These are phyloP conservation scores for Ceratothoa steindachneri DNA, from an alignment of 2,888 invertebrate genomes.

Conservation along the genomic window DNA sequence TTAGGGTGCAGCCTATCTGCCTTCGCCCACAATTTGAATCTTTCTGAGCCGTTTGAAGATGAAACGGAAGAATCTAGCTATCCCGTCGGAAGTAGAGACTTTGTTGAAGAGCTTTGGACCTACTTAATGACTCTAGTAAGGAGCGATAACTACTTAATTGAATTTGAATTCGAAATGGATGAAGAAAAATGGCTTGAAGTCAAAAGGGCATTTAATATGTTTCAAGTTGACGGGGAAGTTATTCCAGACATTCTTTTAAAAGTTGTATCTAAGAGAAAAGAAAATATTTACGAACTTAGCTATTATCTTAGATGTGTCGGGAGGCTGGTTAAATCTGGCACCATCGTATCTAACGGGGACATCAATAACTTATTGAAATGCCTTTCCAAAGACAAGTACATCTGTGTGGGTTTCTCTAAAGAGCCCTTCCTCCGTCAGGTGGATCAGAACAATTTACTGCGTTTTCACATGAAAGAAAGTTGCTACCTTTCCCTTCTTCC, in stretches of 20 bases:
- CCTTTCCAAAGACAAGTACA: neutral
- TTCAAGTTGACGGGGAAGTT: constrained; percentile 39
- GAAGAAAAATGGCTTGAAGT: constrained; percentile 42
- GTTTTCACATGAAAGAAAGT: neutral
- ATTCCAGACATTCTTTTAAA: constrained; percentile 34
- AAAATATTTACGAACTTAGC: constrained; percentile 19
- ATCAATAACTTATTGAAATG: constrained; percentile 25
- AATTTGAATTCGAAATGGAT: constrained; percentile 36
- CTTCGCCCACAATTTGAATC: constrained; percentile 10
- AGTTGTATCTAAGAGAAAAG: constrained; percentile 32
- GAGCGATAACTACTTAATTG: constrained; percentile 24
- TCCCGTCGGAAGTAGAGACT: constrained; percentile 18
- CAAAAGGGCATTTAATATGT: constrained; percentile 37
- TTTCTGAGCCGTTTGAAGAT: neutral
- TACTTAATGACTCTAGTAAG: constrained; percentile 34
- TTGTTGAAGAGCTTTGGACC: constrained; percentile 30
- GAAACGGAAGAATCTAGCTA: neutral
- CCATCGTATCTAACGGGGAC: constrained; percentile 22
- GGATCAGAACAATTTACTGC: neutral
- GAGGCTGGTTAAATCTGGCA: constrained; percentile 26
- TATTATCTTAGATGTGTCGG: constrained; percentile 33
- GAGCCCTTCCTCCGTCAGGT: neutral
- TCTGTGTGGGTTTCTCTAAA: neutral
- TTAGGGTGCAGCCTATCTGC: constrained; percentile 6
- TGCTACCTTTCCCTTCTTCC: neutral